phyloP scores from a whole-genome alignment of 2,888 invertebrate species.

The Cyrtodaria siliqua region DNA sequence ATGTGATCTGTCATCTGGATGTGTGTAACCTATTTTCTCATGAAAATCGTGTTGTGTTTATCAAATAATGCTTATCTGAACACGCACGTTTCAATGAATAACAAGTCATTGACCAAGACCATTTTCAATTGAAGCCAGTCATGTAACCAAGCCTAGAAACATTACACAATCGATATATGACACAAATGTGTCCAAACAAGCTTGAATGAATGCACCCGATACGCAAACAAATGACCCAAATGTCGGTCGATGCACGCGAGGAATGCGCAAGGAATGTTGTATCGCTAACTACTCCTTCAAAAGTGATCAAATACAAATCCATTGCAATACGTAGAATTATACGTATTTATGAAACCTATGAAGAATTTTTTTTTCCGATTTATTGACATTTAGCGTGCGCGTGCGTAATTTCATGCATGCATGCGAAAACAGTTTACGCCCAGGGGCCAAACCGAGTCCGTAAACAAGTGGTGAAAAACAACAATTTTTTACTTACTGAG shows the following conservation, averaged over 20 bases:
- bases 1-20: too few species aligned
- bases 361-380: too few species aligned
- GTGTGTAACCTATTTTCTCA: conserved; percentile 33
- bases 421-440: conserved; percentile 75
- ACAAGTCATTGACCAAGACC: conserved; percentile 20
- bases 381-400: conserved; percentile 67
- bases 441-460: conserved; percentile 27
- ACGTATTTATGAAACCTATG: neutral
- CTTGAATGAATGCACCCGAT: conserved; percentile 34
- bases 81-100: conserved; percentile 26
- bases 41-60: conserved; percentile 27
- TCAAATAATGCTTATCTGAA: conserved; percentile 17
- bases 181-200: conserved; percentile 48
- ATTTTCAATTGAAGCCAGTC: conserved; percentile 16
- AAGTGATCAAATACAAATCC: neutral
- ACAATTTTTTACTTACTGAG: conserved; percentile 67
- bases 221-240: conserved; percentile 27
- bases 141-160: conserved; percentile 26
- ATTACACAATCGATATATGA: conserved; percentile 41
- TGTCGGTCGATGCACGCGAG: conserved; percentile 55
- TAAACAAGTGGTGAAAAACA: conserved; percentile 27
- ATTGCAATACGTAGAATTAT: neutral
- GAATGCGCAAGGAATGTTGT: conserved; percentile 42
- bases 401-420: conserved; percentile 80
- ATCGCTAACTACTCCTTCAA: too few species aligned